Conservation (phyloP, 2,113 vertebrate species). For the Pseudopodoces humilis region DNA sequence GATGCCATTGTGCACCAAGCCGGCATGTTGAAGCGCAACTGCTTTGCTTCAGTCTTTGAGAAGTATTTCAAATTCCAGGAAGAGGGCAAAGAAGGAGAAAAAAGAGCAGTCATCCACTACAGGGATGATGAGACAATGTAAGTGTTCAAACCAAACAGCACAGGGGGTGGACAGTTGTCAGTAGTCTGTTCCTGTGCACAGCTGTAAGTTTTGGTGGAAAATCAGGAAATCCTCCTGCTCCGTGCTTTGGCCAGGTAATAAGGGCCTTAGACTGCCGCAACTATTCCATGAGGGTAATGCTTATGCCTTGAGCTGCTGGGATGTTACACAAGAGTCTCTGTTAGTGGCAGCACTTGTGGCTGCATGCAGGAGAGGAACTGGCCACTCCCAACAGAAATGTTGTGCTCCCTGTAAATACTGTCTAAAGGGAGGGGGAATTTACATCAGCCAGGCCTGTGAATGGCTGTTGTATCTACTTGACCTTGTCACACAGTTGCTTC, state of each 20-base stretch:
- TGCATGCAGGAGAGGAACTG: not conserved
- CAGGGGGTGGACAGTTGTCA: rapidly evolving
- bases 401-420: not conserved
- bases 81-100: slow-evolving; percentile 94
- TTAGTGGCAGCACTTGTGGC: slow-evolving; percentile 13
- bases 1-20: slow-evolving; percentile 91
- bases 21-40: slow-evolving; percentile 95
- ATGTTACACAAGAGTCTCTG: slow-evolving; percentile 8
- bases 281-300: not conserved
- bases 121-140: slow-evolving; percentile 98
- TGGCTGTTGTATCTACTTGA: not conserved
- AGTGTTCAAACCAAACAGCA: slow-evolving; percentile 43
- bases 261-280: not conserved
- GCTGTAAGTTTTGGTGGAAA: not conserved
- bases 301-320: not conserved
- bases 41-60: slow-evolving; percentile 97
- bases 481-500: not conserved
- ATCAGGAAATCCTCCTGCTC: not conserved
- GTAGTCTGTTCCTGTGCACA: not conserved
- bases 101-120: slow-evolving; percentile 96
- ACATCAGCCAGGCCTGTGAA: not conserved
- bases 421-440: not conserved
- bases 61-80: slow-evolving; percentile 99
- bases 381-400: not conserved
- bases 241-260: not conserved